Percentiles rank a stretch among this genome's conserved stretches.
Evolutionary conservation across 2,888 invertebrate species (phyloP).

Genomic region (Habroteleia sp.): DNA sequence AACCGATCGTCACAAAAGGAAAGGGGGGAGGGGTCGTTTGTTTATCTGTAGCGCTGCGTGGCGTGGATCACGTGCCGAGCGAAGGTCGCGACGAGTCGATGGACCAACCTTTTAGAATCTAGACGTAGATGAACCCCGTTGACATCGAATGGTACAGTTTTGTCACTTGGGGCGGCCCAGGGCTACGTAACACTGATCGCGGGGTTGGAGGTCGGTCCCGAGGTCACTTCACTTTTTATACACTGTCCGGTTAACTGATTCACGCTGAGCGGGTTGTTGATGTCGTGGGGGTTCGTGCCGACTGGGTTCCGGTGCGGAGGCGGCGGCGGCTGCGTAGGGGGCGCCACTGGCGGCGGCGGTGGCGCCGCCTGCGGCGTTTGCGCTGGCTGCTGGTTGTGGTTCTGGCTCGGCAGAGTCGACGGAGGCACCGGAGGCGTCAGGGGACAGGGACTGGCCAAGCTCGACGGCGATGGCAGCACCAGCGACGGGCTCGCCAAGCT

Average conservation of each 20-base stretch:
- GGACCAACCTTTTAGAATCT: conserved; percentile 72
- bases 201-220: conserved; percentile 78
- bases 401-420: conserved; percentile 65
- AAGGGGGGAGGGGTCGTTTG: conserved; percentile 42
- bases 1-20: conserved; percentile 19
- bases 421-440: conserved; percentile 80
- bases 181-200: conserved; percentile 82
- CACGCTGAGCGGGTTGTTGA: conserved; percentile 95
- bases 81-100: conserved; percentile 56
- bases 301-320: conserved; percentile 87
- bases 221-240: conserved; percentile 80
- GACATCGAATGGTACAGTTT: conserved; percentile 78
- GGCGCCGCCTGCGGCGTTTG: conserved; percentile 66
- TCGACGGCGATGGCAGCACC: conserved; percentile 89
- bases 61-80: conserved; percentile 54
- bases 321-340: conserved; percentile 68
- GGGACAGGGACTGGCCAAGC: conserved; percentile 84
- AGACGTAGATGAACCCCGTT: conserved; percentile 78
- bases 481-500: conserved; percentile 87
- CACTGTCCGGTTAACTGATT: conserved; percentile 89
- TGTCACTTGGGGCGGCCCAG: conserved; percentile 80
- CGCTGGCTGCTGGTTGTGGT: conserved; percentile 68
- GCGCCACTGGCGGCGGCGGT: conserved; percentile 74
- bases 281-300: conserved; percentile 94
- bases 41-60: conserved; percentile 59